These are phyloP conservation scores for Tigriopus californicus DNA, from an alignment of 2,888 invertebrate genomes.

Conservation along the genomic window DNA sequence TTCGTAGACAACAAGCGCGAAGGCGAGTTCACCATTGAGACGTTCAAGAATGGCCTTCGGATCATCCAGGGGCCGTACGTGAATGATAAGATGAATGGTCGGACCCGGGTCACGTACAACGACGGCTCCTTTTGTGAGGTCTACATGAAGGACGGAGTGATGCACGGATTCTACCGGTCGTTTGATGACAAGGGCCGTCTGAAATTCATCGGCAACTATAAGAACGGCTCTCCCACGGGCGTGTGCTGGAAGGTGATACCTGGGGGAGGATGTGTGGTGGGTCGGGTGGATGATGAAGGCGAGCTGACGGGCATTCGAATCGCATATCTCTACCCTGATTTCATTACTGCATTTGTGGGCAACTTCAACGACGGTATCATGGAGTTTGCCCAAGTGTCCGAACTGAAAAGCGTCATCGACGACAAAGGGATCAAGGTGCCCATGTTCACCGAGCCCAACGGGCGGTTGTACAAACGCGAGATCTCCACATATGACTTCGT, in stretches of 20 bases:
- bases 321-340: conserved; percentile 18
- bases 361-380: conserved; percentile 16
- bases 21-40: neutral
- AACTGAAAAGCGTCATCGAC: conserved; percentile 11
- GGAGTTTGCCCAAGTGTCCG: conserved; percentile 11
- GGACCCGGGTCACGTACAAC: neutral
- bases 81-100: conserved; percentile 2
- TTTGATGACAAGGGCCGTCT: conserved; percentile 14
- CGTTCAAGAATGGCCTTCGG: neutral
- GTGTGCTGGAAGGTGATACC: conserved; percentile 13
- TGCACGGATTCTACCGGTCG: conserved; percentile 9
- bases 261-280: conserved; percentile 17
- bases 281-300: conserved; percentile 16
- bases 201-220: conserved; percentile 10
- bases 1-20: neutral
- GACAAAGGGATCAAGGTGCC: conserved; percentile 12
- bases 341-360: conserved; percentile 17
- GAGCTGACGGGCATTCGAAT: conserved; percentile 16
- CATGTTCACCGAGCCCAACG: conserved; percentile 9
- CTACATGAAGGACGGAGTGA: conserved; percentile 2
- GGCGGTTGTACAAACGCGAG: neutral
- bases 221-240: conserved; percentile 12
- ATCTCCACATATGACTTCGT: conserved; percentile 15
- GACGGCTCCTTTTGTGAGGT: neutral
- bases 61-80: neutral